phyloP scores from a whole-genome alignment of 2,797 vertebrate genomes.

The Gambusia yucatana region DNA sequence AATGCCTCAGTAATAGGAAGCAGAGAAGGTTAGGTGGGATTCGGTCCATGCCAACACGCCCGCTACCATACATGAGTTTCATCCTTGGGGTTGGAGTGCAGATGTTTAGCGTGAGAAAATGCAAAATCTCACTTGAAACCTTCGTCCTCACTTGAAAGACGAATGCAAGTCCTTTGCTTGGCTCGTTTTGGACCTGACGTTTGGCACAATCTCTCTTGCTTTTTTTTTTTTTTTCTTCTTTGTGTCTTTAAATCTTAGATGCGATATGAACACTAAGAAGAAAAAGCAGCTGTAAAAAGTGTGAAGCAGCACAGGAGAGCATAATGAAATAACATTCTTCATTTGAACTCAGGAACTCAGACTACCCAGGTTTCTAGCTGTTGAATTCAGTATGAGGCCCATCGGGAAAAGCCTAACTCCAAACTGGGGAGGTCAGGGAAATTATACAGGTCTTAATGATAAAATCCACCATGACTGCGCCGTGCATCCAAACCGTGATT shows the following conservation, averaged over 20 bases:
- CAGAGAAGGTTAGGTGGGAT: slow-evolving; percentile 68
- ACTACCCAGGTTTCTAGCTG: neutral
- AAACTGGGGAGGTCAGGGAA: neutral
- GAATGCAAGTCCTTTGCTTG: no score
- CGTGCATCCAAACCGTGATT: neutral
- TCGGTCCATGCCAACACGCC: slow-evolving; percentile 46
- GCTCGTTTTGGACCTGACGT: neutral
- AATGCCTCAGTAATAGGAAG: slow-evolving; percentile 86
- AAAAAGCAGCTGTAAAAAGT: neutral
- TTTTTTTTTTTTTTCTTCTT: neutral
- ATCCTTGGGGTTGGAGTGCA: slow-evolving; percentile 16
- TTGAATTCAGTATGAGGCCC: neutral
- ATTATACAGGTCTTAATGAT: neutral
- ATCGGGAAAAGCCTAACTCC: neutral
- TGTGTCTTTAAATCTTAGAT: neutral
- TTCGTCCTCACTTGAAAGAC: neutral
- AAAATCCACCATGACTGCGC: neutral
- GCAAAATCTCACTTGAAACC: slow-evolving; percentile 2
- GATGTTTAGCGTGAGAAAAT: slow-evolving; percentile 10
- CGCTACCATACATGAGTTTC: slow-evolving; percentile 57
- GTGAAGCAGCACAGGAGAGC: neutral
- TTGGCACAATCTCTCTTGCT: neutral
- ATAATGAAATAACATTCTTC: neutral
- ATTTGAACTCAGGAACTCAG: neutral
- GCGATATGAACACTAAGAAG: no score